Evolutionary conservation across 1,140 invertebrate species (phyloP), one percentile per base, ranked within the genome.

Genomic region (Phocides pigmalion): DNA sequence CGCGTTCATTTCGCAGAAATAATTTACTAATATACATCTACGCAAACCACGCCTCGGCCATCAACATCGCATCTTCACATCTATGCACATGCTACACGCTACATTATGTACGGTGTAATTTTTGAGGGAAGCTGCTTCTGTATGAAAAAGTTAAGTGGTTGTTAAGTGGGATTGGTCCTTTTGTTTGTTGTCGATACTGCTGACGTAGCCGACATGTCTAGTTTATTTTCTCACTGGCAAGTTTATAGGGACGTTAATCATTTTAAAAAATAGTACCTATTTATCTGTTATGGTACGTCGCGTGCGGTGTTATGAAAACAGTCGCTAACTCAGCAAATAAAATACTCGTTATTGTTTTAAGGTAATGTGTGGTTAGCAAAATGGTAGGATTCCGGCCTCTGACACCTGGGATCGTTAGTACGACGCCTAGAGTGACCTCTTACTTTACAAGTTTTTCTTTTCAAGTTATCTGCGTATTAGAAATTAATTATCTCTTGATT

Each of bases 1-100:
- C 66, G 66, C 69, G 66, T 74, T 68, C 68, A 72, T 69, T 75
- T 71, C 78, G 63, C 62, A 64, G 71, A 71, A 79, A 71, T 69
- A 74, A 73, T 79, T 74, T 64, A 69, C 66, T 69, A 73, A 72
- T 70, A 67, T 47, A 66, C 64, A 56, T 66, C 50, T 68, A 59
- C 50, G 51, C 19, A 28, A 50, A 56, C 68, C 70, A 68, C 64
- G 72, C 70, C 70, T 65, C 44, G 62, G 15, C 12, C 49, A 66
- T 53, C 58, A 54, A 20, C 46, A 58, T 58, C 41, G 54, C 39
- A 58, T 58, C 15, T 50, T n/a, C 39, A 44, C 37, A 42, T 28
- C 54, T 58, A 58, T 32, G 14, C 54, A 49, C 41, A 22, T 28
- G 41, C 42, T 41, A n/a, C n/a, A n/a, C n/a, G 37, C 39, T 58